Evolutionary conservation across 2,888 invertebrate species (phyloP), one percentile per base, ranked within the genome.

Genomic region (Meandrusa payeni): DNA sequence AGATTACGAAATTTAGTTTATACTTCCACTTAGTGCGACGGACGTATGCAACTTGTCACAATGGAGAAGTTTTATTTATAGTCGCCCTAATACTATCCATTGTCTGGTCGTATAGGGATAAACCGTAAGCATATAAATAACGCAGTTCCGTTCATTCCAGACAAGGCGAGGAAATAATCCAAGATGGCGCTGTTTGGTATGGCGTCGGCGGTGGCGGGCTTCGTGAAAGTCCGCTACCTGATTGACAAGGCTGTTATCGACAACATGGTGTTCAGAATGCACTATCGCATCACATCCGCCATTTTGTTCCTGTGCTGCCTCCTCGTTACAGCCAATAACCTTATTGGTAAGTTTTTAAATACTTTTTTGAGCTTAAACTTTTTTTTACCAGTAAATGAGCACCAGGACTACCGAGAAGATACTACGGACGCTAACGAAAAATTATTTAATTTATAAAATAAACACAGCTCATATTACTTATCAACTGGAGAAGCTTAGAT

Each of bases 231-330:
- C 75, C 93, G 96, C 76, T 94, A 93, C 90, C 90, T 95, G 58
- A 90, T 95, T 72, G 96, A 96, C 90, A 95, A 93, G 79, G 96
- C 96, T 48, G 89, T 95, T 59, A 95, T 96, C 65, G 96, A 96
- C 88, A 96, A 96, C 79, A 93, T 95, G 92, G 92, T 95, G 48
- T 96, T 96, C 85, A 90, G 96, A 62, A 94, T 94, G 73, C 96
- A 96, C 80, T 96, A 96, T 80, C 90, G 95, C 76, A 92, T 95
- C 75, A 96, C 96, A 24, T 93, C 95, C 33, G 95, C 96, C 43
- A 93, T 96, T 59, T 87, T 96, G 52, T 96, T 96, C 80, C 90
- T 94, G 40, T 93, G 93, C 76, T 96, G 95, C 76, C 94, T 96
- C 62, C 93, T 96, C 61, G 94, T 96, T 50, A 95, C 95, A 15